phyloP scores from a whole-genome alignment of 2,888 invertebrate genomes.

The Laspeyria flexula region DNA sequence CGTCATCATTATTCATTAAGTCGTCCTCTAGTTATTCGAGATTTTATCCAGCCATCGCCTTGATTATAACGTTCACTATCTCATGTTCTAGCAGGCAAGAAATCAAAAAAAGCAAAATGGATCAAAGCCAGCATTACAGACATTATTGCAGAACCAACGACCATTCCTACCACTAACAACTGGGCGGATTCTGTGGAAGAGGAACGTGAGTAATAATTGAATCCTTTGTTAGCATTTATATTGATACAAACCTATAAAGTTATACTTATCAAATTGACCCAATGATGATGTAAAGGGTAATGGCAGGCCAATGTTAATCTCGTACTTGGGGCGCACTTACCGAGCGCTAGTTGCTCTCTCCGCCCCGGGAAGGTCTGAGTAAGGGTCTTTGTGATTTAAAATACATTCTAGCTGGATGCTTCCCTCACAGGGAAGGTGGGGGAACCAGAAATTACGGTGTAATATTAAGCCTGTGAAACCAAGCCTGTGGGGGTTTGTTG shows the following conservation, averaged over 20 bases:
- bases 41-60: slow-evolving; percentile 38
- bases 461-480: slow-evolving; percentile 83
- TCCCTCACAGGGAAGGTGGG: slow-evolving; percentile 87
- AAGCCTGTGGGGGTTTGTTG: slow-evolving; percentile 70
- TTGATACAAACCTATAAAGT: not conserved
- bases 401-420: slow-evolving; percentile 90
- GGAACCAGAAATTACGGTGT: slow-evolving; percentile 90
- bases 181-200: slow-evolving; percentile 96
- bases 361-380: slow-evolving; percentile 94
- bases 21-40: slow-evolving; percentile 45
- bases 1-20: slow-evolving; percentile 75
- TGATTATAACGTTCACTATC: slow-evolving; percentile 33
- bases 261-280: slow-evolving; percentile 49
- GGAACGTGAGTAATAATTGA: slow-evolving; percentile 85
- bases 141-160: slow-evolving; percentile 91
- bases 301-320: slow-evolving; percentile 90
- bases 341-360: slow-evolving; percentile 86
- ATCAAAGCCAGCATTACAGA: slow-evolving; percentile 92
- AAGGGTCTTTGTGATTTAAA: slow-evolving; percentile 81
- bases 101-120: slow-evolving; percentile 94
- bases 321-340: slow-evolving; percentile 90
- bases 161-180: slow-evolving; percentile 86
- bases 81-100: slow-evolving; percentile 88
- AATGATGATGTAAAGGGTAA: slow-evolving; percentile 79
- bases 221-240: slow-evolving; percentile 2